These are phyloP conservation scores for Sinocyclocheilus anophthalmus DNA, from an alignment of 2,113 vertebrate species.

Conservation along the genomic window DNA sequence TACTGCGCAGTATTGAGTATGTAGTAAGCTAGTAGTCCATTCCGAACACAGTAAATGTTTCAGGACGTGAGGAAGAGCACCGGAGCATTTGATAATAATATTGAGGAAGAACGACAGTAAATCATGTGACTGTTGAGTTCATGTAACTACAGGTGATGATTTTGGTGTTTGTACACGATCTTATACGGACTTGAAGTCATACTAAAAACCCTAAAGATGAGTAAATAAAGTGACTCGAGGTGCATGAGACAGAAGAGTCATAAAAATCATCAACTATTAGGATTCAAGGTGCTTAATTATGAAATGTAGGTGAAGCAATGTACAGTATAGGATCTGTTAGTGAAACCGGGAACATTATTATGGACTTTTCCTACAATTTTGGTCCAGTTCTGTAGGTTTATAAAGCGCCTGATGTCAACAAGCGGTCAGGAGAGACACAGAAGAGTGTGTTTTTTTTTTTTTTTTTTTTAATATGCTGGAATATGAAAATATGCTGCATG, in stretches of 20 bases:
- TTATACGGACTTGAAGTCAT: not conserved
- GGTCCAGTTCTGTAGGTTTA: not conserved
- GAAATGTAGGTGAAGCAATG: not conserved
- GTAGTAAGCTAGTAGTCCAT: not conserved
- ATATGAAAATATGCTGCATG: too few species aligned
- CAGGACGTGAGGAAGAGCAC: not conserved
- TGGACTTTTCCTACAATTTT: not conserved
- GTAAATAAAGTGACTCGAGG: conserved; percentile 23
- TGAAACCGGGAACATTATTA: not conserved
- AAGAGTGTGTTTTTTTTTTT: too few species aligned
- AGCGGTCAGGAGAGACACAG: too few species aligned
- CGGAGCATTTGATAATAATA: not conserved
- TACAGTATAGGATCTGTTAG: not conserved
- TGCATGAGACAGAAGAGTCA: conserved; percentile 48
- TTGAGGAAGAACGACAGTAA: not conserved
- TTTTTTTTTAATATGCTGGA: too few species aligned
- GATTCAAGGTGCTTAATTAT: conserved; percentile 23
- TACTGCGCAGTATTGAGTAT: not conserved
- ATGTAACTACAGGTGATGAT: not conserved
- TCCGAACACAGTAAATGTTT: not conserved
- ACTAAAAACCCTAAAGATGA: not conserved
- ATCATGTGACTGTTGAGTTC: not conserved
- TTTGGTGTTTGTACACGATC: not conserved
- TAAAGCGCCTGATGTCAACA: not conserved
- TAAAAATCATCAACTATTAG: conserved; percentile 72